phyloP scores from a whole-genome alignment of 2,888 invertebrate species.

The Caenorhabditis doughertyi region DNA sequence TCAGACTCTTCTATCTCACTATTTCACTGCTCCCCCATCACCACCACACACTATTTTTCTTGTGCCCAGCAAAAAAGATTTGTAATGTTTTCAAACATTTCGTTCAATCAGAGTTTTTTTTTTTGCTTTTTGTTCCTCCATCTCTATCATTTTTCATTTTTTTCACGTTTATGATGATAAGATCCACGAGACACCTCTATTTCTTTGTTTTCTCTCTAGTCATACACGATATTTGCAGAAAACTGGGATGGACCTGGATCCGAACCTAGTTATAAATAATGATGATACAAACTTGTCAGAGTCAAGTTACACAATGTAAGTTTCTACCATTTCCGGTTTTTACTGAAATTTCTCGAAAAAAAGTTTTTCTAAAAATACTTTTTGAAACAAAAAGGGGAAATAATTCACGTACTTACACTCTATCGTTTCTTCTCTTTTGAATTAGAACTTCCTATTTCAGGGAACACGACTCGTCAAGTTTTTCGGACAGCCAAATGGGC shows the following conservation, averaged over 20 bases:
- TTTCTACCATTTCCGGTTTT: neutral
- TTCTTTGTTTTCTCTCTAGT: neutral
- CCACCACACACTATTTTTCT: slow-evolving; percentile 43
- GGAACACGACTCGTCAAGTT: slow-evolving; percentile 51
- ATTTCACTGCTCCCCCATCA: slow-evolving; percentile 60
- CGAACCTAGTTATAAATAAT: slow-evolving; percentile 56
- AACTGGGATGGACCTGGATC: slow-evolving; percentile 67
- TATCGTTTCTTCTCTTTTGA: neutral
- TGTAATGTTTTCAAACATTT: slow-evolving; percentile 69
- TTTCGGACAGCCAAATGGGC: slow-evolving; percentile 34
- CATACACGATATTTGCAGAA: slow-evolving; percentile 16
- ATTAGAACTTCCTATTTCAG: slow-evolving; percentile 22
- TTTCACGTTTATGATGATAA: slow-evolving; percentile 10
- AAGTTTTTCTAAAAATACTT: too few species aligned
- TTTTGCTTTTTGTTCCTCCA: slow-evolving; percentile 14
- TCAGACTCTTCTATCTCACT: slow-evolving; percentile 57
- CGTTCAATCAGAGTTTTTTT: slow-evolving; percentile 62
- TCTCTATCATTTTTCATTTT: neutral
- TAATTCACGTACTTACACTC: too few species aligned
- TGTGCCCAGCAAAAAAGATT: slow-evolving; percentile 58
- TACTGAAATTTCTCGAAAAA: too few species aligned
- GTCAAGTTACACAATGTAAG: slow-evolving; percentile 47
- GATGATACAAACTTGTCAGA: slow-evolving; percentile 60
- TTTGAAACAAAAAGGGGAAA: neutral
- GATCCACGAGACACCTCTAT: slow-evolving; percentile 12